These are phyloP conservation scores for Chalcis sispes DNA, from an alignment of 2,888 invertebrate species.

Conservation along the genomic window DNA sequence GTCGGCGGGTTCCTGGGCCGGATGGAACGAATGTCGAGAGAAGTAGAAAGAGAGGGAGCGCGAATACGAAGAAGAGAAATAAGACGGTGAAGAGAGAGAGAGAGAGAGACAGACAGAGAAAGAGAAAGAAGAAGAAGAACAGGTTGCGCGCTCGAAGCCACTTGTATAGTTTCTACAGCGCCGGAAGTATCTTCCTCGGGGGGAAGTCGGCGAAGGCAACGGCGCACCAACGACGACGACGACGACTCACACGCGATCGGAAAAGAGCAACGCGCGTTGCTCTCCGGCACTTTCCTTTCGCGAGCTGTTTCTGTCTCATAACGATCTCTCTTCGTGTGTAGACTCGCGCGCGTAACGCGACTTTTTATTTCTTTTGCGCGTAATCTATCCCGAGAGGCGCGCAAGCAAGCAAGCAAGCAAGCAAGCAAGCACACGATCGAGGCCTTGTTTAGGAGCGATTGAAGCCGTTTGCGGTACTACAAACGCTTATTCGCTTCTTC, in stretches of 20 bases:
- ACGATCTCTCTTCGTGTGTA: slow-evolving; percentile 11
- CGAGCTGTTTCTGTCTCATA: slow-evolving; percentile 2
- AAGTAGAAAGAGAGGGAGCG: neutral
- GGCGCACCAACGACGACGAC: neutral
- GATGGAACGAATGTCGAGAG: slow-evolving; percentile 30
- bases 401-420: too few relatives aligned
- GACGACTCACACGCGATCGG: slow-evolving; percentile 34
- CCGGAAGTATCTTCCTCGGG: slow-evolving; percentile 38
- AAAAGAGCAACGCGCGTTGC: slow-evolving; percentile 31
- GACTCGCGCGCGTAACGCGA: neutral
- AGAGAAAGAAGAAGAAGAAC: slow-evolving; percentile 32
- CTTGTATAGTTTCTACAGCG: slow-evolving; percentile 42
- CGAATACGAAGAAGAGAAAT: neutral
- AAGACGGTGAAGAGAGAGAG: slow-evolving; percentile 1
- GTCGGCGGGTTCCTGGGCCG: slow-evolving; percentile 32
- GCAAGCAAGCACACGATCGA: too few relatives aligned
- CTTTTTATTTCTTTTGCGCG: slow-evolving; percentile 26
- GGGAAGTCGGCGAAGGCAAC: neutral
- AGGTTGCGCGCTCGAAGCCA: slow-evolving; percentile 40
- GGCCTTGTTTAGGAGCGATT: slow-evolving; percentile 45
- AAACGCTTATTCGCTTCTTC: neutral
- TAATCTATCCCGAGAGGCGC: slow-evolving; percentile 27
- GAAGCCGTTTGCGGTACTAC: slow-evolving; percentile 24
- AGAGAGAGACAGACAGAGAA: too few relatives aligned
- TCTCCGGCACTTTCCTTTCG: slow-evolving; percentile 27